Percentiles rank a stretch among this genome's conserved stretches.
These are phyloP conservation scores for Drosophila persimilis DNA, from an alignment of 1,140 invertebrate genomes.

Conservation along the genomic window DNA sequence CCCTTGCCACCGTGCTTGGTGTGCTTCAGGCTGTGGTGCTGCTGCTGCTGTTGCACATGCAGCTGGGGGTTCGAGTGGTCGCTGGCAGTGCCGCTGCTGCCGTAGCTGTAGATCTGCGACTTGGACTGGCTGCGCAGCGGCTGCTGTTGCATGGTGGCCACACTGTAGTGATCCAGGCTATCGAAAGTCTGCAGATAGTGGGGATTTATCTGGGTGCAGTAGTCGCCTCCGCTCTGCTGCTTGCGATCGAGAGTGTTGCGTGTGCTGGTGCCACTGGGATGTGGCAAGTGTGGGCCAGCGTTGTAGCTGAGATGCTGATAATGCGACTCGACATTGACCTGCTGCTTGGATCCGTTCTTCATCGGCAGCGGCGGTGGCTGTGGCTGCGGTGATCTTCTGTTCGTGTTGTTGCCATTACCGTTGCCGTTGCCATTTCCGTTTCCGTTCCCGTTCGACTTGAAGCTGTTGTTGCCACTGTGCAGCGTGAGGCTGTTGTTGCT, in stretches of 20 bases:
- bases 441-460: slow-evolving; percentile 64
- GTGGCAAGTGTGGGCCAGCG: slow-evolving; percentile 44
- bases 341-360: slow-evolving; percentile 66
- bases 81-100: slow-evolving; percentile 71
- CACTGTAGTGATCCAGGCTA: slow-evolving; percentile 75
- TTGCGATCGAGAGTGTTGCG: slow-evolving; percentile 76
- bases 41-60: slow-evolving; percentile 44
- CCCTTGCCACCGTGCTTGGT: slow-evolving; percentile 69
- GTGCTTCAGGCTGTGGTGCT: slow-evolving; percentile 79
- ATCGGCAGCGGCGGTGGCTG: slow-evolving; percentile 71
- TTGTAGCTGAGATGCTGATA: slow-evolving; percentile 76
- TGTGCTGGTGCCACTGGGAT: slow-evolving; percentile 39
- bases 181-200: slow-evolving; percentile 80
- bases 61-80: slow-evolving; percentile 55
- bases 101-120: slow-evolving; percentile 77
- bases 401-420: slow-evolving; percentile 28
- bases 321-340: slow-evolving; percentile 56
- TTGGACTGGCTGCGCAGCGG: slow-evolving; percentile 77
- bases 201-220: slow-evolving; percentile 77
- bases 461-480: slow-evolving; percentile 72
- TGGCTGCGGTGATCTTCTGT: slow-evolving; percentile 59
- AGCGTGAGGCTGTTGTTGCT: slow-evolving; percentile 62
- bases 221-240: slow-evolving; percentile 39
- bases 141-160: slow-evolving; percentile 65
- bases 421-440: background rate